A percentile compares a stretch with the other conserved stretches of the same genome.
These are phyloP conservation scores for Ernsta delagoae DNA, from an alignment of 2,888 invertebrate species.

Conservation along the genomic window DNA sequence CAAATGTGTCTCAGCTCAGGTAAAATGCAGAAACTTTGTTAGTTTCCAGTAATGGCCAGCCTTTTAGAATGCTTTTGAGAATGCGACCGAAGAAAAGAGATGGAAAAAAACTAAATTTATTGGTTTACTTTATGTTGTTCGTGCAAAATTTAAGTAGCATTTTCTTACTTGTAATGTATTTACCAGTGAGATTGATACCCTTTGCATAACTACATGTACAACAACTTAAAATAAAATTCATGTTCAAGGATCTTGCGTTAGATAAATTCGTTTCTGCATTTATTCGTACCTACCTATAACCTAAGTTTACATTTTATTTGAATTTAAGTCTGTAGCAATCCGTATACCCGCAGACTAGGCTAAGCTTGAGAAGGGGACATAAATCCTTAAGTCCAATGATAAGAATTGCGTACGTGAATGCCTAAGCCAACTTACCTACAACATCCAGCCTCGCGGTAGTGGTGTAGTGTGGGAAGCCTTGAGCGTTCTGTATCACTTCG, in stretches of 20 bases:
- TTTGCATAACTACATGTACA: no score
- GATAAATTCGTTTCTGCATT: no score
- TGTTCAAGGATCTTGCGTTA: no score
- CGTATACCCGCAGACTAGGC: no score
- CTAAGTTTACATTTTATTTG: no score
- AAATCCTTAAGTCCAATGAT: no score
- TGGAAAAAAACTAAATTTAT: slow-evolving; percentile 12
- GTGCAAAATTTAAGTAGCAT: not conserved
- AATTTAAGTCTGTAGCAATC: no score
- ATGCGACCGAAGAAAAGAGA: not conserved
- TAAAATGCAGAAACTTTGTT: slow-evolving; percentile 36
- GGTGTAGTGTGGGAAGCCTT: slow-evolving; percentile 73
- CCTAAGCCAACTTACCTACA: slow-evolving; percentile 64
- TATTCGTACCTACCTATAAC: no score
- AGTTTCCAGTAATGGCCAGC: slow-evolving; percentile 31
- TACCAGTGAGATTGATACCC: no score
- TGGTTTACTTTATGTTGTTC: not conserved
- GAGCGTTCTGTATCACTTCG: slow-evolving; percentile 79
- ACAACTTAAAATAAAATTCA: no score
- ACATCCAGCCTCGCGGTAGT: slow-evolving; percentile 73
- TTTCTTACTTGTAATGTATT: not conserved
- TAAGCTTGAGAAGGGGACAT: no score
- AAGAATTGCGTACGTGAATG: no score
- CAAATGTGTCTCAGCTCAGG: slow-evolving; percentile 42
- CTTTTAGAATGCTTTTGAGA: slow-evolving; percentile 28